A percentile compares a stretch with the other conserved stretches of the same genome.
These are phyloP conservation scores for Sciurus vulgaris DNA, from an alignment of 2,797 vertebrate genomes.

Conservation along the genomic window DNA sequence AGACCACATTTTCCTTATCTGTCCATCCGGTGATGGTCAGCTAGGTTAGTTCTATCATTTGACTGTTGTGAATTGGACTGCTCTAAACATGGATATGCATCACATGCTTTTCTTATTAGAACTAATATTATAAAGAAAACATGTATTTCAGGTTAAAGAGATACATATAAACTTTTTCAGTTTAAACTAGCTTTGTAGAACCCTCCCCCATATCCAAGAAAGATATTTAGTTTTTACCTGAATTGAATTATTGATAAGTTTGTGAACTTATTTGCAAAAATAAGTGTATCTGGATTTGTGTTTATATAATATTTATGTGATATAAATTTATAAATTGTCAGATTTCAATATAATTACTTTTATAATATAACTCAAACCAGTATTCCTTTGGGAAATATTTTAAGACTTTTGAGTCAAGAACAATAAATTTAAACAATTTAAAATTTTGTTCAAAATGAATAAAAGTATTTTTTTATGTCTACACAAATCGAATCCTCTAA, in stretches of 20 bases:
- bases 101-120: conserved; percentile 39
- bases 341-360: not conserved
- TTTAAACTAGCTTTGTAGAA: conserved; percentile 39
- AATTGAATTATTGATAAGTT: conserved; percentile 44
- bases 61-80: too few relatives aligned
- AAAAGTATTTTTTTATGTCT: not conserved
- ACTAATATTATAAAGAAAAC: conserved; percentile 50
- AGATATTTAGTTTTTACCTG: conserved; percentile 8
- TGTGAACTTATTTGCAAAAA: conserved; percentile 52
- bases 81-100: too few relatives aligned
- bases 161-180: not conserved
- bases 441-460: conserved; percentile 29
- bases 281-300: not conserved
- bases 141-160: conserved; percentile 43
- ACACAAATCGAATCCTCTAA: conserved; percentile 1
- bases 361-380: not conserved
- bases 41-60: too few relatives aligned
- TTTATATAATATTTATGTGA: conserved; percentile 20
- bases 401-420: conserved; percentile 57
- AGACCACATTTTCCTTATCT: too few relatives aligned
- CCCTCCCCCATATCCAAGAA: not conserved
- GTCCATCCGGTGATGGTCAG: too few relatives aligned
- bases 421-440: not conserved
- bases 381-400: conserved; percentile 16
- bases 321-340: not conserved